Conservation (phyloP, 2,888 invertebrate species). For the Nomada fucata region DNA sequence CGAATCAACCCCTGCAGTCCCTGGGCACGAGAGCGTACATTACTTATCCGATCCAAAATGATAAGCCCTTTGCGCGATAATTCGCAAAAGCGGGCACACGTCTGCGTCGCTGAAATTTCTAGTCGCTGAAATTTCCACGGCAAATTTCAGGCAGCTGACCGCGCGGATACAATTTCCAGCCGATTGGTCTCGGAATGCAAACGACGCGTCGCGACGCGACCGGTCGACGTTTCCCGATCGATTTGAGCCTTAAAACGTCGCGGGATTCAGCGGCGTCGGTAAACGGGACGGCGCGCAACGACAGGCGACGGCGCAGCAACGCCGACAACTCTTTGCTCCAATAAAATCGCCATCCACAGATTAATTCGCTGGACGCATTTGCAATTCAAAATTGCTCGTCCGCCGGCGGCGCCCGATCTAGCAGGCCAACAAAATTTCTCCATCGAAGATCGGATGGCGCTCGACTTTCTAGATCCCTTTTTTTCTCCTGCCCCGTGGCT, state of each 20-base stretch:
- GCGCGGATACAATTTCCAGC: conserved; percentile 17
- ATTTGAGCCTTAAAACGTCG: neutral
- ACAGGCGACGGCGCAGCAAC: neutral
- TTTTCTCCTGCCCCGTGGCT: neutral
- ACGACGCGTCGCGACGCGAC: neutral
- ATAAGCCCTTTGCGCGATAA: neutral
- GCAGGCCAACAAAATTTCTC: conserved; percentile 40
- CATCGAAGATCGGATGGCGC: conserved; percentile 30
- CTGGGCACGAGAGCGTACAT: too few relatives aligned
- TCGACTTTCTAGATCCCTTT: conserved; percentile 38
- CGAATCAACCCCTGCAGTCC: conserved; percentile 15
- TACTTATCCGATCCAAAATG: neutral
- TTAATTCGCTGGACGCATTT: conserved; percentile 41
- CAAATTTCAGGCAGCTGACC: neutral
- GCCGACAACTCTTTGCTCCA: conserved; percentile 4
- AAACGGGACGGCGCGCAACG: neutral
- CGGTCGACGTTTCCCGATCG: neutral
- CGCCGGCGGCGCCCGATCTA: conserved; percentile 6
- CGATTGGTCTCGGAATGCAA: conserved; percentile 7
- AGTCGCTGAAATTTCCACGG: neutral
- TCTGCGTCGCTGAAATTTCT: too few relatives aligned
- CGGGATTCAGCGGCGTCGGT: neutral
- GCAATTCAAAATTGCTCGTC: conserved; percentile 39
- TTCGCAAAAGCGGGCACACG: neutral
- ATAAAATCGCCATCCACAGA: conserved; percentile 4